These are phyloP conservation scores for Larimichthys polyactis DNA, from an alignment of 2,113 vertebrate species.

Conservation along the genomic window DNA sequence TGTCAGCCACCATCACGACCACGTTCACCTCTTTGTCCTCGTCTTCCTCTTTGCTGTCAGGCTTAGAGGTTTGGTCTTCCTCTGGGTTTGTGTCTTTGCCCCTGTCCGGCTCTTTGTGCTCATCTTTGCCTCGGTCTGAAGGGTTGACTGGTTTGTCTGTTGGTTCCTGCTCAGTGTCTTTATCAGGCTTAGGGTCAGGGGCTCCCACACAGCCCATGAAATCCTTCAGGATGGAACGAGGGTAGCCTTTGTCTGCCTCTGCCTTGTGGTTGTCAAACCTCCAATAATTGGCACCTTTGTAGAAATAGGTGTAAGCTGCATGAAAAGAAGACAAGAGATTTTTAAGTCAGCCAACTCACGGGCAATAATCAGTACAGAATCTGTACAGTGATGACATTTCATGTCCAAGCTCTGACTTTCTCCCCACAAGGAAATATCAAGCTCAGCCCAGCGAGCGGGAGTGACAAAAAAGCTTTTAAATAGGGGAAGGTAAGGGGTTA, in stretches of 20 bases:
- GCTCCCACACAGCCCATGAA: conserved; percentile 94
- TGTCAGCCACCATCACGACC: conserved; percentile 90
- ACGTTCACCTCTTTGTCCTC: conserved; percentile 86
- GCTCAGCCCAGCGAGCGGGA: neutral
- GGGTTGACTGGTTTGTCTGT: conserved; percentile 53
- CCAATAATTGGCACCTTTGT: conserved; percentile 96
- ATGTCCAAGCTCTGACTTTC: neutral
- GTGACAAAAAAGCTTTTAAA: neutral
- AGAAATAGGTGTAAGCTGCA: conserved; percentile 95
- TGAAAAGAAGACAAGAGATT: neutral
- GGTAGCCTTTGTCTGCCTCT: conserved; percentile 91
- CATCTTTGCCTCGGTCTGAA: conserved; percentile 58
- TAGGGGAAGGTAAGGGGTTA: too few relatives aligned
- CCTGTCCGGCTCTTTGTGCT: conserved; percentile 43
- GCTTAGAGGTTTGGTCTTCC: conserved; percentile 31
- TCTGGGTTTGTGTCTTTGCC: conserved; percentile 73
- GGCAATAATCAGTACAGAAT: neutral
- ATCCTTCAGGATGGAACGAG: conserved; percentile 95
- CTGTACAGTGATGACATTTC: neutral
- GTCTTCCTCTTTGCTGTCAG: conserved; percentile 39
- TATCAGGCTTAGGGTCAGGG: conserved; percentile 77
- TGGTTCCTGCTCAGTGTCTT: conserved; percentile 40
- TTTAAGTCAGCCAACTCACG: neutral
- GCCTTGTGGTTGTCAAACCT: conserved; percentile 92
- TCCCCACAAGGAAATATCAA: neutral